Base-by-base conservation (phyloP, 2,888 invertebrate genomes). In the Chrysolina haemoptera region DNA sequence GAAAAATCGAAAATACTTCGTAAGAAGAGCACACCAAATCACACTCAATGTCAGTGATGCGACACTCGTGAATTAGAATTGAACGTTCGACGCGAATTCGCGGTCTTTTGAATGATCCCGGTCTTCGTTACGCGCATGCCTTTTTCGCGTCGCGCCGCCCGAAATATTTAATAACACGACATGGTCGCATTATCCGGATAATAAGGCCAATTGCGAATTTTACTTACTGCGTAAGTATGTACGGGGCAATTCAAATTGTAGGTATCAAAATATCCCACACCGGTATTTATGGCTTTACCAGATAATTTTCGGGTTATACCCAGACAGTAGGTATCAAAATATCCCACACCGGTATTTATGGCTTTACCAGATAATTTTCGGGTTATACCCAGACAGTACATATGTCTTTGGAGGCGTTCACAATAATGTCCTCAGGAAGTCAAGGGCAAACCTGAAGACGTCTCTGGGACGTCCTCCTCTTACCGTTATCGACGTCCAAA, bases 11-110 rank as follows among this genome's bases (percentile, higher is more conserved):
- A 14, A 12, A 41, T 27, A 48, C 10, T 40, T 35, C 71, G 62
- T 12, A 43, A 12, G 66, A 40, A 71, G 72, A 75, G 70, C 70
- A 46, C 22, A 76, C 74, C 46, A 76, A 80, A 76, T 81, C 82
- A 82, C 82, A 82, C 81, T 79, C 79, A 83, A 84, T 85, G 85
- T 83, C 84, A 81, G 85, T 80, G 79, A 86, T 85, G 85, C 77
- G 81, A 83, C 86, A 86, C 84, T 84, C 81, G 84, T 84, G 83
- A 85, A 80, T 67, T 55, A 53, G 67, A 50, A 53, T 67, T 53
- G 41, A 67, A 53, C 20, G n/a, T 53, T 81, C 79, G 76, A 20
- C 35, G 8, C 16, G 20, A 63, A 27, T 16, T 14, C 62, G 59
- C 46, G 35, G 43, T 70, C 70, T 74, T 68, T 74, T 74, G 64